phyloP scores from a whole-genome alignment of 2,888 invertebrate species.

The Ormyrus nitidulus region DNA sequence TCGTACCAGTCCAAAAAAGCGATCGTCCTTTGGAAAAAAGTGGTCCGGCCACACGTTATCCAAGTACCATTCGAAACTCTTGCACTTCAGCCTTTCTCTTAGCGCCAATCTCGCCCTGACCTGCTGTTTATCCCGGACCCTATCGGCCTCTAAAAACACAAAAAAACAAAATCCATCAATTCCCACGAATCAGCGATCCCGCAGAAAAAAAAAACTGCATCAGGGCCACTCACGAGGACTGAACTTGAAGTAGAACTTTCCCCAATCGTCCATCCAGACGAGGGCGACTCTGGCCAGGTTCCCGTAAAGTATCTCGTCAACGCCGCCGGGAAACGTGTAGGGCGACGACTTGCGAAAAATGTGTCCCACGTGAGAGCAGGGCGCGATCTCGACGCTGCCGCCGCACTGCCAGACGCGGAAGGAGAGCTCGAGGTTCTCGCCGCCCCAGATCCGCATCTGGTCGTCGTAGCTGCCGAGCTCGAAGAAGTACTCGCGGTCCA shows the following conservation, averaged over 20 bases:
- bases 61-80: conserved; percentile 95
- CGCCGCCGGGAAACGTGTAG: conserved; percentile 96
- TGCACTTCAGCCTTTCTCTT: conserved; percentile 85
- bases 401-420: conserved; percentile 98
- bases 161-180: conserved; percentile 4
- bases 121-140: conserved; percentile 80
- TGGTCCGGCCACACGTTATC: conserved; percentile 97
- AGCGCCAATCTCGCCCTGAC: conserved; percentile 81
- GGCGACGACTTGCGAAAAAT: conserved; percentile 95
- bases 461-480: conserved; percentile 87
- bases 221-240: conserved; percentile 78
- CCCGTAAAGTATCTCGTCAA: conserved; percentile 89
- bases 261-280: conserved; percentile 99
- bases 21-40: conserved; percentile 91
- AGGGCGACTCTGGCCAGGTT: conserved; percentile 95
- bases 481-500: conserved; percentile 90
- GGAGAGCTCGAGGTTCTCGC: conserved; percentile 97
- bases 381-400: conserved; percentile 91
- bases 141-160: conserved; percentile 77
- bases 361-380: conserved; percentile 96
- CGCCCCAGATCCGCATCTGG: conserved; percentile 94
- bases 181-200: neutral
- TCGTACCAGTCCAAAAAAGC: conserved; percentile 90
- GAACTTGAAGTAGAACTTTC: conserved; percentile 92
- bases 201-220: neutral